These are phyloP conservation scores for Rhinella marina DNA, from an alignment of 2,797 vertebrate species.

Conservation along the genomic window DNA sequence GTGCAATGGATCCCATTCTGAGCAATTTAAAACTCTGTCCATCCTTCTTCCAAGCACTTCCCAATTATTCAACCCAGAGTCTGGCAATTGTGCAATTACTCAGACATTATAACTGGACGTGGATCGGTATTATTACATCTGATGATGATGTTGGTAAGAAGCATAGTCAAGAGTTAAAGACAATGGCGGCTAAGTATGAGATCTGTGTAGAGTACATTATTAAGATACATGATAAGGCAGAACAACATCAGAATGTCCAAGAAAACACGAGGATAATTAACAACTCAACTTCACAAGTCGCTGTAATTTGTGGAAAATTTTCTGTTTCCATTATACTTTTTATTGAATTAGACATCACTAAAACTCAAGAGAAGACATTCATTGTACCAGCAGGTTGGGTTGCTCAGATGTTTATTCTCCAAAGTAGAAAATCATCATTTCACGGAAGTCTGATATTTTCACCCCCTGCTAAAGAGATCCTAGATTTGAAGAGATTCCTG, in stretches of 20 bases:
- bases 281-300: conserved; percentile 1
- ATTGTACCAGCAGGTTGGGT: neutral
- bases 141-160: conserved; percentile 36
- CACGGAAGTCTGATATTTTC: conserved; percentile 1
- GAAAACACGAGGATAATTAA: neutral
- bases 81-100: conserved; percentile 1
- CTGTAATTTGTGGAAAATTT: conserved; percentile 14
- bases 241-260: no score
- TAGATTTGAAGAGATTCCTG: neutral
- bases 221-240: neutral
- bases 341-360: no score
- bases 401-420: neutral
- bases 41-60: conserved; percentile 38
- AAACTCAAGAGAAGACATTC: neutral
- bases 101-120: neutral
- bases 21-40: conserved; percentile 9
- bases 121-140: conserved; percentile 40
- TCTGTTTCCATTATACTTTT: neutral
- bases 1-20: conserved; percentile 21
- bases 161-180: neutral
- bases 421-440: neutral
- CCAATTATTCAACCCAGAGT: conserved; percentile 5
- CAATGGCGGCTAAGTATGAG: neutral
- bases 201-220: conserved; percentile 39
- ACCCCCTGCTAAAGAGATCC: neutral